phyloP scores from a whole-genome alignment of 2,113 vertebrate species.

The Propithecus coquereli region DNA sequence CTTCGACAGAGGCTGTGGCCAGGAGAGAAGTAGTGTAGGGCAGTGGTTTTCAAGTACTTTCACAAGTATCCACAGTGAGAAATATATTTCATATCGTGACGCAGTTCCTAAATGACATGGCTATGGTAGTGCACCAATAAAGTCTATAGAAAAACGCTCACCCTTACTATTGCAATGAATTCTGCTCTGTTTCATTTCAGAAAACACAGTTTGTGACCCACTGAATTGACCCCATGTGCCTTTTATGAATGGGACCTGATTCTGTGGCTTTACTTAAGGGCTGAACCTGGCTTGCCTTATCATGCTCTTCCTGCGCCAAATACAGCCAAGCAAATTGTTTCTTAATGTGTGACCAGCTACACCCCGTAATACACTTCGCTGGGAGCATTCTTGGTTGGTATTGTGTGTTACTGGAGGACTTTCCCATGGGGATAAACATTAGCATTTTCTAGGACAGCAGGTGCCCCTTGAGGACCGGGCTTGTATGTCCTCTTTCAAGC shows the following conservation, averaged over 20 bases:
- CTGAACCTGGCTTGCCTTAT: neutral
- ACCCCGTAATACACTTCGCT: neutral
- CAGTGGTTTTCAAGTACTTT: neutral
- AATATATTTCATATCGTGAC: neutral
- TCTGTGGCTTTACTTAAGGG: neutral
- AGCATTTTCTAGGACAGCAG: neutral
- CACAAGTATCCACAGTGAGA: neutral
- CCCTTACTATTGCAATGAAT: neutral
- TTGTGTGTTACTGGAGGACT: neutral
- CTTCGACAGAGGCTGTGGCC: neutral
- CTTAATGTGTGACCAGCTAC: neutral
- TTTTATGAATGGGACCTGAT: neutral
- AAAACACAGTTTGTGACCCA: neutral
- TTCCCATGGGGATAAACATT: neutral
- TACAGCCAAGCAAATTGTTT: neutral
- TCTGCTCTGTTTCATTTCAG: neutral
- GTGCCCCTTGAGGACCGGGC: neutral
- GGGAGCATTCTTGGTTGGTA: neutral
- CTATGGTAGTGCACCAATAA: neutral
- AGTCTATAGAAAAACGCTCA: neutral
- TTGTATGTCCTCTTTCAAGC: neutral
- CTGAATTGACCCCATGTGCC: neutral
- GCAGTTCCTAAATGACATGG: neutral
- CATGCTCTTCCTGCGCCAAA: neutral
- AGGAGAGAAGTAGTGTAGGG: neutral